Conservation (phyloP, 2,797 vertebrate genomes). For the Petrocephalus sullivani region DNA sequence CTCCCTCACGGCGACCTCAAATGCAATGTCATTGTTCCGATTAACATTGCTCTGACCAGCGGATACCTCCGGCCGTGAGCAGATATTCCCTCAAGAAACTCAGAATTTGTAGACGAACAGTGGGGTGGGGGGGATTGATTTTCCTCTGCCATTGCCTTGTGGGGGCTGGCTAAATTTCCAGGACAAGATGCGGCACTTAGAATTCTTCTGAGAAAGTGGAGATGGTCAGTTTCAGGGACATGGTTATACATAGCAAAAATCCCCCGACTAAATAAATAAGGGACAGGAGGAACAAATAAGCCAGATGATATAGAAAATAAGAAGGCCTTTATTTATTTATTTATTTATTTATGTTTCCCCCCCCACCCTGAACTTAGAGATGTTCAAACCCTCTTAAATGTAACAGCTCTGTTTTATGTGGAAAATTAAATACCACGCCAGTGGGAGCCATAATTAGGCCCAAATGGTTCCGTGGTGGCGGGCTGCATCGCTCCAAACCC, state of each 20-base stretch:
- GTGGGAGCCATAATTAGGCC: slow-evolving; percentile 22
- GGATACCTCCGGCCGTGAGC: slow-evolving; percentile 15
- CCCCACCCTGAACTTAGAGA: background rate
- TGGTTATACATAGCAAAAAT: background rate
- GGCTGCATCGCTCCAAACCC: background rate
- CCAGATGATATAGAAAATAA: background rate
- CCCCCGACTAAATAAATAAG: slow-evolving; percentile 9
- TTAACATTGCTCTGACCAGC: slow-evolving; percentile 29
- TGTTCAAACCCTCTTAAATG: slow-evolving; percentile 17
- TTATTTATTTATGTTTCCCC: background rate
- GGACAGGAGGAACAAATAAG: background rate
- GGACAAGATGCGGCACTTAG: slow-evolving; percentile 25
- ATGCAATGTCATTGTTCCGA: slow-evolving; percentile 29
- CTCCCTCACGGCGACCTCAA: slow-evolving; percentile 20
- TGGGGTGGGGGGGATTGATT: slow-evolving; percentile 22
- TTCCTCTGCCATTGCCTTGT: background rate
- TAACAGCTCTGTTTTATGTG: slow-evolving; percentile 24
- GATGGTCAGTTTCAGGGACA: slow-evolving; percentile 7
- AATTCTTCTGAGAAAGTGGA: slow-evolving; percentile 19
- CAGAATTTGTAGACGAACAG: background rate
- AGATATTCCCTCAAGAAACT: slow-evolving; percentile 21
- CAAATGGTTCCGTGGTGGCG: slow-evolving; percentile 18
- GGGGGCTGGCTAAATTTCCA: slow-evolving; percentile 15
- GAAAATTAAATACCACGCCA: slow-evolving; percentile 24
- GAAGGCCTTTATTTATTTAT: background rate